Conservation (phyloP, 2,113 vertebrate species). For the Protobothrops flavoviridis region DNA sequence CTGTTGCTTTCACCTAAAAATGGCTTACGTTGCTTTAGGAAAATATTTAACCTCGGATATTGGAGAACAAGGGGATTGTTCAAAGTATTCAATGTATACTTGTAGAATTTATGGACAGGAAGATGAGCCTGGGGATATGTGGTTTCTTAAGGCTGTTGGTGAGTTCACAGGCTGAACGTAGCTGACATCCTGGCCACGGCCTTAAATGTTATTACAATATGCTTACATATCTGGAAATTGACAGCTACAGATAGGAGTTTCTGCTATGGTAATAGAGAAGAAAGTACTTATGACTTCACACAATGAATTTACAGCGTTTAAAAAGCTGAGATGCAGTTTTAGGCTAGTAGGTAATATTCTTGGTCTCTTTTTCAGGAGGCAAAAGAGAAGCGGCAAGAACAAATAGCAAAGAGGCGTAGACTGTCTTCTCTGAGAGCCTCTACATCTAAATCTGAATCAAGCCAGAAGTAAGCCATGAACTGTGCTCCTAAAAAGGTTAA, state of each 20-base stretch:
- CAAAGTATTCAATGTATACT: not conserved
- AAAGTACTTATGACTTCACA: not conserved
- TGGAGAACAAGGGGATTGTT: not conserved
- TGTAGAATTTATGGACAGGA: not conserved
- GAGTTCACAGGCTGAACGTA: not conserved
- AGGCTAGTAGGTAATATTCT: not conserved
- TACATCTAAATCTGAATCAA: slow-evolving; percentile 96
- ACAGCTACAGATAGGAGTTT: not conserved
- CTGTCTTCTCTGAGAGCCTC: slow-evolving; percentile 97
- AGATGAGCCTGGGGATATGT: not conserved
- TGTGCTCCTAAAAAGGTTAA: slow-evolving; percentile 11
- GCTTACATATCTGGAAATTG: not conserved
- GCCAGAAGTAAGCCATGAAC: slow-evolving; percentile 87
- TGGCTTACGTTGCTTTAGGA: not conserved
- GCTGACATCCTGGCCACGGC: not conserved
- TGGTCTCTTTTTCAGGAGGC: slow-evolving; percentile 80
- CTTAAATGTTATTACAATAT: not conserved
- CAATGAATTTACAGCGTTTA: not conserved
- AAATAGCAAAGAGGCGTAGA: slow-evolving; percentile 96
- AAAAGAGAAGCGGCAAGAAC: slow-evolving; percentile 97
- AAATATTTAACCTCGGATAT: not conserved
- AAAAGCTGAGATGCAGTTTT: not conserved
- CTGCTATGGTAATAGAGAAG: not conserved
- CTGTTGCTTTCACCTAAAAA: not conserved
- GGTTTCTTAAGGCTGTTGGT: not conserved